These are phyloP conservation scores for Ptychoptera albimana DNA, from an alignment of 2,888 invertebrate species.

Conservation along the genomic window DNA sequence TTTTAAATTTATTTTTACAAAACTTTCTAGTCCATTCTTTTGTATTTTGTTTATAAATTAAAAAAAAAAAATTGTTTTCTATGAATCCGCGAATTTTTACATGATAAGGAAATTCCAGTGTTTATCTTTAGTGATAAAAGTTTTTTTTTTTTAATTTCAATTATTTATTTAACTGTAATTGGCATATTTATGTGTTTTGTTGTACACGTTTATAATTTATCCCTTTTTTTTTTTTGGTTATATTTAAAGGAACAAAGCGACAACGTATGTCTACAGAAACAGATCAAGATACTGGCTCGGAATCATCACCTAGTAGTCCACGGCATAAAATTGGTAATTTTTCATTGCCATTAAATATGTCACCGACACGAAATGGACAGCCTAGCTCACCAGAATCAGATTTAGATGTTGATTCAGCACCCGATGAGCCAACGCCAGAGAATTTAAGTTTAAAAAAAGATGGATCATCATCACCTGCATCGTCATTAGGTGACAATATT, in stretches of 20 bases:
- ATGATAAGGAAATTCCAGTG: too few relatives aligned
- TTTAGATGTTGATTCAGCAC: constrained; percentile 31
- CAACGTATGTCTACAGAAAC: constrained; percentile 30
- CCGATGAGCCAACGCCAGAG: constrained; percentile 49
- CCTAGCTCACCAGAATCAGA: constrained; percentile 32
- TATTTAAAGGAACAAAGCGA: constrained; percentile 25
- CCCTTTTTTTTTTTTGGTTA: background rate
- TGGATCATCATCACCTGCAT: constrained; percentile 32
- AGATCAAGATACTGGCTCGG: constrained; percentile 30
- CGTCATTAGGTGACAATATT: constrained; percentile 22
- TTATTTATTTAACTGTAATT: too few relatives aligned
- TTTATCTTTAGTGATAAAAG: too few relatives aligned
- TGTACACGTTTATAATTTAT: too few relatives aligned
- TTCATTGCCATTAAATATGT: constrained; percentile 24
- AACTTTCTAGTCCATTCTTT: too few relatives aligned
- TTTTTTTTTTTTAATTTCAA: too few relatives aligned
- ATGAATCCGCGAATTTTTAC: too few relatives aligned
- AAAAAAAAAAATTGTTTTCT: too few relatives aligned
- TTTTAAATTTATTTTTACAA: too few relatives aligned
- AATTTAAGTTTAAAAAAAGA: constrained; percentile 62
- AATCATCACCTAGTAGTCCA: constrained; percentile 30
- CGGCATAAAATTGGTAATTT: constrained; percentile 15
- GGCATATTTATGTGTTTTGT: too few relatives aligned
- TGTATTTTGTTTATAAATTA: too few relatives aligned
- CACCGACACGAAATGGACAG: constrained; percentile 28